phyloP scores from a whole-genome alignment of 2,888 invertebrate species.

The Aethes cnicana region DNA sequence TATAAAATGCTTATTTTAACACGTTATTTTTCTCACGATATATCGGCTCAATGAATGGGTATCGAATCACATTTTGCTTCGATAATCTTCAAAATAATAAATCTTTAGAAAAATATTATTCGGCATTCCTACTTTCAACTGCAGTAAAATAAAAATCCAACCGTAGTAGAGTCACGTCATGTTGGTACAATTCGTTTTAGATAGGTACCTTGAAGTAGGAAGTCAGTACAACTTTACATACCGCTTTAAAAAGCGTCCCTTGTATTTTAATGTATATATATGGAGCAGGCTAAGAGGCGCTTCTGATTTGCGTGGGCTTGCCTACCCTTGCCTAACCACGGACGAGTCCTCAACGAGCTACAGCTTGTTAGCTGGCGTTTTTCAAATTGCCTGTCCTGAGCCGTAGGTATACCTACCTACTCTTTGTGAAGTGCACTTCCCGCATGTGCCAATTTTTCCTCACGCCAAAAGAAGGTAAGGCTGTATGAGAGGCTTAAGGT shows the following conservation, averaged over 20 bases:
- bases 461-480: too few species aligned
- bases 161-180: too few species aligned
- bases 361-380: conserved; percentile 25
- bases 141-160: too few species aligned
- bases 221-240: too few species aligned
- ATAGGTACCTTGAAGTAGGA: too few species aligned
- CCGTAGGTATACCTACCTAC: conserved; percentile 30
- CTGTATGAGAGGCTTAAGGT: too few species aligned
- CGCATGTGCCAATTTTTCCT: too few species aligned
- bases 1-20: not conserved
- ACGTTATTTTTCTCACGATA: not conserved
- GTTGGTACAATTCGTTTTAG: too few species aligned
- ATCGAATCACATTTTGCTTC: not conserved
- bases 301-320: conserved; percentile 37
- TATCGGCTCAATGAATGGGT: too few species aligned
- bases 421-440: not conserved
- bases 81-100: conserved; percentile 35
- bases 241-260: conserved; percentile 16
- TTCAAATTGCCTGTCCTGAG: conserved; percentile 22
- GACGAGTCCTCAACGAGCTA: conserved; percentile 34
- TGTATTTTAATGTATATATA: conserved; percentile 45
- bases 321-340: conserved; percentile 41
- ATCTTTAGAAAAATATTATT: conserved; percentile 51
- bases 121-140: too few species aligned
- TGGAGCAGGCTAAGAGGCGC: conserved; percentile 53